phyloP scores from a whole-genome alignment of 2,888 invertebrate genomes.

The Cheiracanthium punctorium region DNA sequence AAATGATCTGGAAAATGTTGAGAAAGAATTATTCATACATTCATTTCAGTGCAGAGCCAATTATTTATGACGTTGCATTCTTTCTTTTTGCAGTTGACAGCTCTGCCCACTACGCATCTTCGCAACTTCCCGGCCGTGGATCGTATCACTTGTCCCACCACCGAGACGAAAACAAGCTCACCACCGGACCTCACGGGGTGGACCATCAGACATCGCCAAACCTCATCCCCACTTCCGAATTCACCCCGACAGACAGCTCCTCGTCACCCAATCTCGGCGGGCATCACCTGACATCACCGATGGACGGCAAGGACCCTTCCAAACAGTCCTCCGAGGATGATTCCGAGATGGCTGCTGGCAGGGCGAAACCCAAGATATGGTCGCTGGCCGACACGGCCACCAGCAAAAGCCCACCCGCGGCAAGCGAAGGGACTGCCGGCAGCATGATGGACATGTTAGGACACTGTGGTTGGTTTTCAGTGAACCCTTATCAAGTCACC shows the following conservation, averaged over 20 bases:
- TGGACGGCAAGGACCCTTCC: slow-evolving; percentile 52
- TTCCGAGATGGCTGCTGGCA: slow-evolving; percentile 15
- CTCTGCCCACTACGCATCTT: slow-evolving; percentile 35
- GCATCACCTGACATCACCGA: neutral
- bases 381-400: slow-evolving; percentile 94
- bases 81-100: slow-evolving; percentile 44
- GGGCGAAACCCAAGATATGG: slow-evolving; percentile 92
- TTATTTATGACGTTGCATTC: no score
- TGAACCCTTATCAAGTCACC: slow-evolving; percentile 60
- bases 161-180: slow-evolving; percentile 17
- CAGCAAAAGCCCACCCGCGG: slow-evolving; percentile 84
- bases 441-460: slow-evolving; percentile 72
- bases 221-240: slow-evolving; percentile 53
- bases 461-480: slow-evolving; percentile 63
- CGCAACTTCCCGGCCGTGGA: slow-evolving; percentile 38
- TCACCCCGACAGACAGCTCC: slow-evolving; percentile 81
- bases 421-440: slow-evolving; percentile 76
- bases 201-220: slow-evolving; percentile 16
- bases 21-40: no score
- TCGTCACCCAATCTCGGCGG: slow-evolving; percentile 60
- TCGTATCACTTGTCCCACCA: slow-evolving; percentile 36
- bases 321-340: slow-evolving; percentile 22
- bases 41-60: no score
- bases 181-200: neutral
- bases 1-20: no score